Percentiles rank a stretch among this genome's conserved stretches.
phyloP scores from a whole-genome alignment of 2,888 invertebrate genomes.

The Nephrotoma flavescens region DNA sequence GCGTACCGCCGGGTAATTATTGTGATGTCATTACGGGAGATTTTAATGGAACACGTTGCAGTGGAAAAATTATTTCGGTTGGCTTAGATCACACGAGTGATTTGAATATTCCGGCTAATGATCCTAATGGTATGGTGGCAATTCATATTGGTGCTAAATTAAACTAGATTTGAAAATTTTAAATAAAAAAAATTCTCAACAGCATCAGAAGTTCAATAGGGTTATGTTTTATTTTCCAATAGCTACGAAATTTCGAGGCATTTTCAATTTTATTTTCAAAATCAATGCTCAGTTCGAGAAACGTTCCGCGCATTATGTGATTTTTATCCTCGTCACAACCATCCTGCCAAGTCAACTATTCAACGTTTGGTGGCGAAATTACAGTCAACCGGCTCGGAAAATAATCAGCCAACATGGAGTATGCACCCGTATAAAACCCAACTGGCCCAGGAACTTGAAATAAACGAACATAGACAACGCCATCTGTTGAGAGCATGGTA shows the following conservation, averaged over 20 bases:
- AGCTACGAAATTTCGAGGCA: neutral
- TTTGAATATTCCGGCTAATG: conserved; percentile 36
- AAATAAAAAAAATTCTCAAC: neutral
- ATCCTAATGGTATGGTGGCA: conserved; percentile 48
- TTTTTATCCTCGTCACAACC: no score
- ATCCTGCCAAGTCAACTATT: no score
- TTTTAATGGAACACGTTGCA: conserved; percentile 37
- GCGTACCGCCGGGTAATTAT: conserved; percentile 54
- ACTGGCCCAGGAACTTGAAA: no score
- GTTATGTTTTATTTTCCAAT: neutral
- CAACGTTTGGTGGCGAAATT: no score
- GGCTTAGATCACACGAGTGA: conserved; percentile 38
- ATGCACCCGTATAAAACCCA: no score
- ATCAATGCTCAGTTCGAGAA: no score
- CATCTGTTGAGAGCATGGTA: neutral
- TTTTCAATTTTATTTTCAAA: no score
- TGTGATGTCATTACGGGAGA: conserved; percentile 64
- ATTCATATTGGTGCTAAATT: conserved; percentile 35
- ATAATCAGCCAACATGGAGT: no score
- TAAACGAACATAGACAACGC: no score
- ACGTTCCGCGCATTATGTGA: no score
- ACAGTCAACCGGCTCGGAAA: no score
- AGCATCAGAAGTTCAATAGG: neutral
- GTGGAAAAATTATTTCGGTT: conserved; percentile 48
- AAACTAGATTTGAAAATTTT: conserved; percentile 23